These are phyloP conservation scores for Pterostichus niger DNA, from an alignment of 2,888 invertebrate species.

Conservation along the genomic window DNA sequence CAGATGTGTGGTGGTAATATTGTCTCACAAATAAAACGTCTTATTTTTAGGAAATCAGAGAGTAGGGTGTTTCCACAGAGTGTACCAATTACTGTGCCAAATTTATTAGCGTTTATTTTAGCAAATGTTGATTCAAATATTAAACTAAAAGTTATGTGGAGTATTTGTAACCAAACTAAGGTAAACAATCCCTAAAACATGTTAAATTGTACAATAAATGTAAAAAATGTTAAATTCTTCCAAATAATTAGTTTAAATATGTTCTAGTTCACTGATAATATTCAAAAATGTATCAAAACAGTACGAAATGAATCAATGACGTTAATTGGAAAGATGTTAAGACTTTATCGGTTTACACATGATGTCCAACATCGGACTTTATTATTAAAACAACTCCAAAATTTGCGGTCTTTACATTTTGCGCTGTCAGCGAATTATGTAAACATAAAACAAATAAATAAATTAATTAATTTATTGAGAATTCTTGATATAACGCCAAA, in stretches of 20 bases:
- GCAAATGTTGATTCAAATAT: constrained; percentile 82
- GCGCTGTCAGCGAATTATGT: constrained; percentile 72
- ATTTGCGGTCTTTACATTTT: constrained; percentile 74
- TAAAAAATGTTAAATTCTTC: background rate
- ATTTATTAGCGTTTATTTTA: constrained; percentile 86
- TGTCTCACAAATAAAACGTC: constrained; percentile 15
- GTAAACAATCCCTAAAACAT: constrained; percentile 72
- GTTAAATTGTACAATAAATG: too few relatives aligned
- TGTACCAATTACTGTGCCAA: constrained; percentile 82
- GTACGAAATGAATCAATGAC: constrained; percentile 79
- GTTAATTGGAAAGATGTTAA: constrained; percentile 79
- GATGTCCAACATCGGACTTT: constrained; percentile 70
- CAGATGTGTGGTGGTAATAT: constrained; percentile 3
- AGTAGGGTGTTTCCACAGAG: constrained; percentile 84
- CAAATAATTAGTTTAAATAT: constrained; percentile 21
- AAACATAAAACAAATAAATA: constrained; percentile 39
- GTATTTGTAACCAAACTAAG: constrained; percentile 78
- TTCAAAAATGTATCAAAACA: constrained; percentile 78
- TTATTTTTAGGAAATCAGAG: constrained; percentile 81
- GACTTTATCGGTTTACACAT: constrained; percentile 78
- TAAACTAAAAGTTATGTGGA: constrained; percentile 79
- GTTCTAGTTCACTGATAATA: constrained; percentile 74
- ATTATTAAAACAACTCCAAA: constrained; percentile 73
- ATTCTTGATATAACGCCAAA: constrained; percentile 33
- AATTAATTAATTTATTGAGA: constrained; percentile 27